These are phyloP conservation scores for Stegophylla sp. DNA, from an alignment of 2,888 invertebrate species.

Conservation along the genomic window DNA sequence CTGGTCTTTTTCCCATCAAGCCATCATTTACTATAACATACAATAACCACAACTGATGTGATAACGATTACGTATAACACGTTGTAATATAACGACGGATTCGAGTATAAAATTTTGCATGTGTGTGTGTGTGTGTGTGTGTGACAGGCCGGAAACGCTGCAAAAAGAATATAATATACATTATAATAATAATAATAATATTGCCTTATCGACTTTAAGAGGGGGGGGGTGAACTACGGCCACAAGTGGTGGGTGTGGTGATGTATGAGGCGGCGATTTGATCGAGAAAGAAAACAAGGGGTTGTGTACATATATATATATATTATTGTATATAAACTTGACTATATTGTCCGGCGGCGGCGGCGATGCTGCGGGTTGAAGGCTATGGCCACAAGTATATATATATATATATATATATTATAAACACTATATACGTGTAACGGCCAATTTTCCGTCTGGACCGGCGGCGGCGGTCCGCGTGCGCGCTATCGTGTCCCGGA, in stretches of 20 bases:
- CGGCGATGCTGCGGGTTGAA: not conserved
- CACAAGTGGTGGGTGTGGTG: not conserved
- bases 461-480: too few relatives aligned
- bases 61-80: not conserved
- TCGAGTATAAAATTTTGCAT: not conserved
- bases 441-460: slow-evolving; percentile 58
- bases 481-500: slow-evolving; percentile 57
- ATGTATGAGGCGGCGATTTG: slow-evolving; percentile 6
- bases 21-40: too few relatives aligned
- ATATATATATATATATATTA: too few relatives aligned
- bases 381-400: not conserved
- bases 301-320: not conserved
- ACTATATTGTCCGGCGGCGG: slow-evolving; percentile 37
- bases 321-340: too few relatives aligned
- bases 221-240: not conserved
- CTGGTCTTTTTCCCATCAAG: not conserved
- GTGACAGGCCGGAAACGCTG: slow-evolving; percentile 24
- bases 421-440: slow-evolving; percentile 29
- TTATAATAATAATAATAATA: too few relatives aligned
- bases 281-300: slow-evolving; percentile 52
- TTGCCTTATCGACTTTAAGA: too few relatives aligned
- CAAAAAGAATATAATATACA: not conserved
- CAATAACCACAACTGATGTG: not conserved
- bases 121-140: not conserved
- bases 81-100: too few relatives aligned